Evolutionary conservation across 53 echinoderm and acorn worm species (phyloP).

Genomic region (Astropecten irregularis): DNA sequence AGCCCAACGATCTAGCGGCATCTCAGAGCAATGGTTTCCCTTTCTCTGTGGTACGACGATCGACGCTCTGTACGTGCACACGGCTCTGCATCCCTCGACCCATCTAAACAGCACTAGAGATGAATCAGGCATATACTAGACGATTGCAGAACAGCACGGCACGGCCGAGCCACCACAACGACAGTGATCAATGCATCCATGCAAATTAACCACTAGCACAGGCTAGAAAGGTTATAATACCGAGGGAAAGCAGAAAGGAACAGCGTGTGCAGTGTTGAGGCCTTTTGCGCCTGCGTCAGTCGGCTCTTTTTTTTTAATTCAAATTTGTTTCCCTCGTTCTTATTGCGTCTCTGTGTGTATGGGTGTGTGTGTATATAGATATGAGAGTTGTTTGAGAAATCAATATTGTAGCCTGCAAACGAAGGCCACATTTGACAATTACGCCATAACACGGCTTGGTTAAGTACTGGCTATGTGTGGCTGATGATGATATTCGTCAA

Average conservation of each 20-base stretch:
- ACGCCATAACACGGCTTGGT: not conserved
- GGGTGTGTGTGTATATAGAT: too few relatives aligned
- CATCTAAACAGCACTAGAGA: too few relatives aligned
- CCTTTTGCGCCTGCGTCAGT: conserved; percentile 15
- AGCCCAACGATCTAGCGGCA: not conserved
- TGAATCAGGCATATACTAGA: too few relatives aligned
- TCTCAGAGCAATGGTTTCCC: too few relatives aligned
- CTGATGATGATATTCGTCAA: not conserved
- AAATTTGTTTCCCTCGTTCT: not conserved
- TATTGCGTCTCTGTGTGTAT: too few relatives aligned
- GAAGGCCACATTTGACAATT: not conserved
- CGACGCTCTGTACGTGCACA: not conserved
- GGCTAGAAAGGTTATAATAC: too few relatives aligned
- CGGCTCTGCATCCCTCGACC: not conserved
- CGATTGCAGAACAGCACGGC: too few relatives aligned
- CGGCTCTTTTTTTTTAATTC: conserved; percentile 7
- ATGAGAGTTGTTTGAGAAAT: not conserved
- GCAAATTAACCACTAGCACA: conserved; percentile 12
- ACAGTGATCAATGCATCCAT: conserved; percentile 43
- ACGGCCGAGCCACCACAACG: too few relatives aligned
- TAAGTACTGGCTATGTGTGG: not conserved
- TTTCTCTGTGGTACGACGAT: too few relatives aligned
- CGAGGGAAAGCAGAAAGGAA: too few relatives aligned
- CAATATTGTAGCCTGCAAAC: not conserved
- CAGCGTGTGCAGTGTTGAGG: too few relatives aligned